Conservation (phyloP, 2,888 invertebrate species). For the Eupithecia abbreviata region DNA sequence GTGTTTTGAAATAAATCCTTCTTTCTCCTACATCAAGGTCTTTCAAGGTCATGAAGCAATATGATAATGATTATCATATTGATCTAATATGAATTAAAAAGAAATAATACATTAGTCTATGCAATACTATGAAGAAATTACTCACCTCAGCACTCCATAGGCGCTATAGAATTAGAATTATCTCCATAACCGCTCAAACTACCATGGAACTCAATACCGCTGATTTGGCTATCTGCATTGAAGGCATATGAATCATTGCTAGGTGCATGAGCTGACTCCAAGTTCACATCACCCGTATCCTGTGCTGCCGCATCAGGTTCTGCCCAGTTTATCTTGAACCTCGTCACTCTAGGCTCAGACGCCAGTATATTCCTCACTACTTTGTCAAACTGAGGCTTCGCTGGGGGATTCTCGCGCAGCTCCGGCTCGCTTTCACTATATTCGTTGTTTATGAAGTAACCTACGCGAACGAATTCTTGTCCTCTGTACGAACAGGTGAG, state of each 20-base stretch:
- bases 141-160: constrained; percentile 80
- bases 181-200: constrained; percentile 82
- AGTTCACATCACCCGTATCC: constrained; percentile 69
- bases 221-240: constrained; percentile 78
- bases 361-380: constrained; percentile 93
- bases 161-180: constrained; percentile 86
- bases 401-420: constrained; percentile 96
- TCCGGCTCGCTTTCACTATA: constrained; percentile 96
- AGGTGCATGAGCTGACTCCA: constrained; percentile 67
- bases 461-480: constrained; percentile 98
- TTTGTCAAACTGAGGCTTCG: constrained; percentile 96
- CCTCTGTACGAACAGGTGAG: constrained; percentile 96
- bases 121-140: constrained; percentile 17
- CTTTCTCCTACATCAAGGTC: too few relatives aligned
- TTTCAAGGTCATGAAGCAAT: too few relatives aligned
- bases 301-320: constrained; percentile 83
- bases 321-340: constrained; percentile 98
- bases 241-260: constrained; percentile 76
- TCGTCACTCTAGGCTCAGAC: constrained; percentile 96
- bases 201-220: constrained; percentile 73
- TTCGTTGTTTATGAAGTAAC: constrained; percentile 99
- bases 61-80: not conserved
- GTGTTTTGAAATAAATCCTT: not conserved
- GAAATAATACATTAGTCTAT: not conserved
- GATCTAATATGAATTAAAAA: too few relatives aligned